Evolutionary conservation across 2,113 vertebrate species (phyloP), one percentile per base, ranked within the genome.

Genomic region (Apus apus): DNA sequence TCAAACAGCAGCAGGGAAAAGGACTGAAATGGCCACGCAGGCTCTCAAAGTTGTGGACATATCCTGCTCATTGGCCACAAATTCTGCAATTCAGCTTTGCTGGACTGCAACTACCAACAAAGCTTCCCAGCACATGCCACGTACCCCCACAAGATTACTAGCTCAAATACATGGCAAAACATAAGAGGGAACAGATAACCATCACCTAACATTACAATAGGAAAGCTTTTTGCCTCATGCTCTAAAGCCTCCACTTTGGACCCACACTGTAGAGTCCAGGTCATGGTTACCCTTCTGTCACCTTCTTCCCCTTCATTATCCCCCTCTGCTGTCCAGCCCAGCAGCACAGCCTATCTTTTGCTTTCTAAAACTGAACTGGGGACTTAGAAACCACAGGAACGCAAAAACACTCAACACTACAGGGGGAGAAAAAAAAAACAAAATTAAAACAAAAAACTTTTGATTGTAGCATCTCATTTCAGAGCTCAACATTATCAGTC

Each of bases 401-500:
- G 48, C 17, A 85, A 70, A 77, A 92, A 27, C 16, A 22, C 23
- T 17, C 30, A 66, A 10, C 1, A 0, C 25, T 10, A 60, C 9
- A 70, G 26, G 58, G 25, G 54, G 16, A 50, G 4, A 8, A 48
- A 73, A 70, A 85, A 12, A 2, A 21, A 19, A 17, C 9, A 77
- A 61, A 77, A 7, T 1, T 29, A 74, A 87, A 90, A 3, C 12
- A 27, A 56, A 80, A 38, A 1, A 1, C 16, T 54, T 56, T 11
- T 27, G 23, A 32, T 27, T 58, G 27, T 2, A 56, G 8, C 1
- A 0, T 57, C 58, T 57, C 46, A 21, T 65, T 76, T 23, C 30
- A 48, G 4, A 73, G 13, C 27, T 88, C 51, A 46, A 0, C 34
- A 29, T 0, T 38, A 50, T 0, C 13, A 6, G 16, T 8, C 45